Base-by-base conservation (phyloP, 2,113 vertebrate species). In the Hippopotamus amphibius region DNA sequence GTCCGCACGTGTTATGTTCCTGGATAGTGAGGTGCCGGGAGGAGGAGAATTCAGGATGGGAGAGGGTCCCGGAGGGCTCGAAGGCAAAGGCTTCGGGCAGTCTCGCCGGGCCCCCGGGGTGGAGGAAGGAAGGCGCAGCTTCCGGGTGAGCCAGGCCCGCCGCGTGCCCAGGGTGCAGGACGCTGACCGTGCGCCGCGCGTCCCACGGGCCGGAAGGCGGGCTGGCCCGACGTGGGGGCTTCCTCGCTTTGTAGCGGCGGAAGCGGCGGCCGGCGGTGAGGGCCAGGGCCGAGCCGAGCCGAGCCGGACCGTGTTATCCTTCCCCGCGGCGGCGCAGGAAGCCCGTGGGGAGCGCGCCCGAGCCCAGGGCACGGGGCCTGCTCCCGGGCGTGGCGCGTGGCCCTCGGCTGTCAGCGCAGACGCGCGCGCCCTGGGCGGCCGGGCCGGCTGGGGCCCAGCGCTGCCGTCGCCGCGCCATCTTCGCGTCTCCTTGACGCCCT, bases 241-340 rank as follows among this genome's bases (percentile, higher is more conserved):
- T 99, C 98, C 98, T 98, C 30, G 91, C 98, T 98, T 98, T 98
- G 98, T 98, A 93, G 1, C 59, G 91, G 96, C 4, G 55, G 81
- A 90, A 84, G 90, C 8, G 11, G 79, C 26, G 24, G 89, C 14
- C 9, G n/a, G 84, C 10, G 10, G 3, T 7, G 8, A 0, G 41
- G 68, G 16, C 43, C 30, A 1, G 84, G 48, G 37, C 41, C 1
- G 26, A 30, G 89, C 37, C 5, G 41, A 61, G 24, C 6, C 1
- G n/a, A 61, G 24, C 6, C 15, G 1, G 55, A 8, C 76, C 19
- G 17, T 11, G 59, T 63, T 81, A 6, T n/a, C 50, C 14, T 57
- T 26, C 14, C 28, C 3, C 7, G 13, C 24, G 33, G 71, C 24
- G 28, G 68, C 14, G 33, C 65, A 26, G 74, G 66, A 50, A 94